phyloP scores from a whole-genome alignment of 2,888 invertebrate species.

The Julus scandinavius region DNA sequence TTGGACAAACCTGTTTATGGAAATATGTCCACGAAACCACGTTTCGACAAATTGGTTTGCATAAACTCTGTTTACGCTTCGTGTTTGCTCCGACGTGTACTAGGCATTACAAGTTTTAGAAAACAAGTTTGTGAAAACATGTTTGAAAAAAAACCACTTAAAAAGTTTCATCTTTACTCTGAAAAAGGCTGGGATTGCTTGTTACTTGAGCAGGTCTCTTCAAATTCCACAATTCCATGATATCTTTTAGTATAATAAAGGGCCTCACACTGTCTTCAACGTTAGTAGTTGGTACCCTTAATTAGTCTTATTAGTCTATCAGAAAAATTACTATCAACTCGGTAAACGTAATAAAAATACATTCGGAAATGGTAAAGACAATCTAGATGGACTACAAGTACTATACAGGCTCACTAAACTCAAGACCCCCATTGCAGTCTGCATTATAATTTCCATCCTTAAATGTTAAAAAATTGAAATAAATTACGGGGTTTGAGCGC shows the following conservation, averaged over 20 bases:
- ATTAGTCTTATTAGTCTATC: not conserved
- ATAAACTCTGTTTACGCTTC: too few species aligned
- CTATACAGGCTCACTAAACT: not conserved
- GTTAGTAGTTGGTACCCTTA: not conserved
- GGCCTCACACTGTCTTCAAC: not conserved
- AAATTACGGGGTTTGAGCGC: slow-evolving; percentile 27
- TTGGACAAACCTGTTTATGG: too few species aligned
- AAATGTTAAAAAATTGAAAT: not conserved
- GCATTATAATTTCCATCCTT: slow-evolving; percentile 5
- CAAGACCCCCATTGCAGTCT: not conserved
- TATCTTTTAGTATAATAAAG: not conserved
- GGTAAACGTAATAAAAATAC: not conserved
- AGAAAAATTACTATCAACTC: not conserved
- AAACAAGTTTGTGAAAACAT: too few species aligned
- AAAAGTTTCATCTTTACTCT: too few species aligned
- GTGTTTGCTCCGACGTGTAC: too few species aligned
- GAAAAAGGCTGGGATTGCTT: too few species aligned
- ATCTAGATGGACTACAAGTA: not conserved
- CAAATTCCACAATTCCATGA: not conserved
- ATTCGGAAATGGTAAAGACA: not conserved
- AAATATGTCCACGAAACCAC: too few species aligned
- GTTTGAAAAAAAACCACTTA: too few species aligned
- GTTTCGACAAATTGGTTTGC: too few species aligned
- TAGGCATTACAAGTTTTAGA: too few species aligned
- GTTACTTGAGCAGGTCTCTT: too few species aligned